Base-by-base conservation (phyloP, 2,113 vertebrate species). In the Clupea harengus region DNA sequence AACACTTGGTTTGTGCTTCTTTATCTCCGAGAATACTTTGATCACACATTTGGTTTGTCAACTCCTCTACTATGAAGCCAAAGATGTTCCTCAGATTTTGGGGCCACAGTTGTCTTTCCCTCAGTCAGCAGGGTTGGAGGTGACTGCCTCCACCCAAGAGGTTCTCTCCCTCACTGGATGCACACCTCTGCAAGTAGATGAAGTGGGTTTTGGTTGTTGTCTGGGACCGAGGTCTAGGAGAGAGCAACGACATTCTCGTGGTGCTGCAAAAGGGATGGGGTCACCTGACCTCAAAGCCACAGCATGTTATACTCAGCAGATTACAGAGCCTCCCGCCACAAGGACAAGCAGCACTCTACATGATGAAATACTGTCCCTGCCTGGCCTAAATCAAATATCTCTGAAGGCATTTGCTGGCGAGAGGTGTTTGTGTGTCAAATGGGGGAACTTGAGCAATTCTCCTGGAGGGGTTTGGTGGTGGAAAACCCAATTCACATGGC, bases 401-500 rank as follows among this genome's bases (percentile, higher is more conserved):
- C 13, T 39, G 18, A 72, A 78, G 13, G 10, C 72, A 78, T 39
- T 78, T 78, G 72, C 28, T 32, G 5, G 72, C 72, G 72, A 78
- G 72, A 32, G 11, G 72, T 15, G 72, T 78, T 10, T 39, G 72
- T 39, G 28, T 32, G 25, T 78, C 25, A 22, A 22, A 6, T 4
- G 20, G 50, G n/a, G 81, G 20, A 13, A 45, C 57, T 22, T 75
- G 78, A 88, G 89, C 45, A 78, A 91, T 67, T 15, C 83, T 45
- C 32, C 22, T 7, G 57, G 49, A 81, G 78, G 50, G 1, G 2
- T 50, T 22, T 18, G 17, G 50, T 88, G 81, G 72, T 39, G 72
- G 82, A 86, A 90, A 87, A 87, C 86, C 85, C 81, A 83, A 85
- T 85, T 45, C 60, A 86, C n/a, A 4, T 85, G 81, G 57, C 9